These are phyloP conservation scores for Aricia artaxerxes DNA, from an alignment of 2,888 invertebrate species.

Conservation along the genomic window DNA sequence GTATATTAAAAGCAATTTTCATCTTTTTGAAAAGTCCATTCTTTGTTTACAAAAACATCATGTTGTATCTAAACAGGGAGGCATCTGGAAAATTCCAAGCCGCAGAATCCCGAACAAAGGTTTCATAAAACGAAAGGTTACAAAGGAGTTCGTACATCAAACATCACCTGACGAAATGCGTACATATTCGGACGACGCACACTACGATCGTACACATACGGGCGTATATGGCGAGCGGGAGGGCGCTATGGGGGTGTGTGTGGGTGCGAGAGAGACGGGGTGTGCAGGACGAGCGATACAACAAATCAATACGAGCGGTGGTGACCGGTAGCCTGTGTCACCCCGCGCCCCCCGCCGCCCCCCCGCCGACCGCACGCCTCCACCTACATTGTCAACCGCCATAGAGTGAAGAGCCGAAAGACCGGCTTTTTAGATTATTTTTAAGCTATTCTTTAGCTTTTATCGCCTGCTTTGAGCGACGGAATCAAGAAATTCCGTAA, in stretches of 20 bases:
- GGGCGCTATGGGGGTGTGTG: constrained; percentile 44
- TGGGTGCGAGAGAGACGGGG: constrained; percentile 66
- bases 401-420: constrained; percentile 51
- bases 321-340: constrained; percentile 82
- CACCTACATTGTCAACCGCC: constrained; percentile 76
- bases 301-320: constrained; percentile 82
- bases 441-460: too few species aligned
- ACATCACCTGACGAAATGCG: constrained; percentile 54
- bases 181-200: constrained; percentile 51
- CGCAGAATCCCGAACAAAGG: constrained; percentile 45
- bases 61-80: not conserved
- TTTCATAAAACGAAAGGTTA: constrained; percentile 45
- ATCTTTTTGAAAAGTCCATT: not conserved
- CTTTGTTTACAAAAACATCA: not conserved
- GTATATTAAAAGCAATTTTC: too few species aligned
- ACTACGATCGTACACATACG: constrained; percentile 62
- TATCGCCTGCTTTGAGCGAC: too few species aligned
- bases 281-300: constrained; percentile 81
- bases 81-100: not conserved
- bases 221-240: constrained; percentile 67
- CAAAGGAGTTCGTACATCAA: constrained; percentile 45
- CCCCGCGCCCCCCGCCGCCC: constrained; percentile 50
- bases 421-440: not conserved
- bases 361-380: constrained; percentile 72
- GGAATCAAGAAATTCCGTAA: too few species aligned